These are phyloP conservation scores for Drosophila nigromelanica DNA, from an alignment of 1,140 invertebrate genomes.

Conservation along the genomic window DNA sequence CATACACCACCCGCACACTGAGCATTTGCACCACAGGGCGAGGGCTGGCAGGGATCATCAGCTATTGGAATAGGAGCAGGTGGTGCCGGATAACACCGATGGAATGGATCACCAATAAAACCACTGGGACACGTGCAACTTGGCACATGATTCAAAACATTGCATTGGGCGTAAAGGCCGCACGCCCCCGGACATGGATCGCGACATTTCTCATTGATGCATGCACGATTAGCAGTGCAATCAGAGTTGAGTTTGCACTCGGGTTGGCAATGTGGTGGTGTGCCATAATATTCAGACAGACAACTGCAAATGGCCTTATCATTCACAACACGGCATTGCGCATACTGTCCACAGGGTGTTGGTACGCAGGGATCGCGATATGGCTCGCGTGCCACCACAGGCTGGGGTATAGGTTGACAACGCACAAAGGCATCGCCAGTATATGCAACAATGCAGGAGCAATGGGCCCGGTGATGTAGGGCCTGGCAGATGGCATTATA, in stretches of 20 bases:
- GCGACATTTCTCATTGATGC: constrained; percentile 91
- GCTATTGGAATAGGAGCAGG: constrained; percentile 86
- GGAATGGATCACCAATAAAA: constrained; percentile 88
- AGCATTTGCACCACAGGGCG: constrained; percentile 91
- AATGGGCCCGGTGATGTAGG: constrained; percentile 91
- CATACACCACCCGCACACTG: constrained; percentile 86
- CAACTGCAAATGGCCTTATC: constrained; percentile 88
- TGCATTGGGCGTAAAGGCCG: constrained; percentile 90
- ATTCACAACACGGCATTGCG: constrained; percentile 84
- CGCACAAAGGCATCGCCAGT: constrained; percentile 91
- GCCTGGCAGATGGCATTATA: constrained; percentile 92
- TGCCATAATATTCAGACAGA: constrained; percentile 88
- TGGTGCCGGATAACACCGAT: constrained; percentile 85
- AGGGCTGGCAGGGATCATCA: constrained; percentile 89
- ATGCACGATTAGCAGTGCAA: constrained; percentile 89
- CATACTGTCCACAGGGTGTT: constrained; percentile 90
- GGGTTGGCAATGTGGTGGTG: constrained; percentile 89
- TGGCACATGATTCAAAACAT: constrained; percentile 90
- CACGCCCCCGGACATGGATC: constrained; percentile 92
- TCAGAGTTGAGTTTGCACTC: constrained; percentile 90
- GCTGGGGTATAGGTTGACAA: constrained; percentile 85
- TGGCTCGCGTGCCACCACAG: constrained; percentile 84
- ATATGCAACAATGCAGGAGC: constrained; percentile 90
- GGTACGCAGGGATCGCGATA: constrained; percentile 89
- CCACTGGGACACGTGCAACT: constrained; percentile 89